Evolutionary conservation across 2,797 vertebrate genomes (phyloP).

Genomic region (Huso huso): DNA sequence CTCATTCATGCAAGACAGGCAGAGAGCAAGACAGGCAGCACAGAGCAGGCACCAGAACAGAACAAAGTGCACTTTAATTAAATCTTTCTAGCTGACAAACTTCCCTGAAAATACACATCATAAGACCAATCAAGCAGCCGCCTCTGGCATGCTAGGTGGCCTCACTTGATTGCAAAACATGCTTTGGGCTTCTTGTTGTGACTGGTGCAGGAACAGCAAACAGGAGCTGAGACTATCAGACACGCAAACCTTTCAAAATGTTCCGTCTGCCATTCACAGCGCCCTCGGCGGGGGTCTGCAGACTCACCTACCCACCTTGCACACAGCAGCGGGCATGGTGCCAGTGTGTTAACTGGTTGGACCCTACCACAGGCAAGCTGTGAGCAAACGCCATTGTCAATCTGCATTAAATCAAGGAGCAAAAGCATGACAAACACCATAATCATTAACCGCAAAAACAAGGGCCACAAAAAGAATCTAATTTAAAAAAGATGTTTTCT

Average conservation of each 20-base stretch:
- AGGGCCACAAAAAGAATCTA: too few species aligned
- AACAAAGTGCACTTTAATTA: slow-evolving; percentile 68
- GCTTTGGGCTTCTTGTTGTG: neutral
- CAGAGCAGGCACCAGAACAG: slow-evolving; percentile 49
- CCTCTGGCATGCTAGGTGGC: slow-evolving; percentile 22
- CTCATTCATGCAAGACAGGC: slow-evolving; percentile 69
- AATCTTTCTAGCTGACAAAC: slow-evolving; percentile 57
- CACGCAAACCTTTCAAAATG: slow-evolving; percentile 24
- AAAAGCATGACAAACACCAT: too few species aligned
- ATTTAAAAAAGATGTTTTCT: too few species aligned
- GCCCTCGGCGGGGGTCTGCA: too few species aligned
- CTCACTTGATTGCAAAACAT: slow-evolving; percentile 7
- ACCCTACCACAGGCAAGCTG: too few species aligned
- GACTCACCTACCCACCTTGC: too few species aligned
- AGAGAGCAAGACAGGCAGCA: slow-evolving; percentile 56
- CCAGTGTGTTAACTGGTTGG: too few species aligned
- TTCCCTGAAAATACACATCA: slow-evolving; percentile 48
- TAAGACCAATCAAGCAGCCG: slow-evolving; percentile 40
- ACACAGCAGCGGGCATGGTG: too few species aligned
- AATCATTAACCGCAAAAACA: too few species aligned
- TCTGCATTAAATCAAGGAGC: too few species aligned
- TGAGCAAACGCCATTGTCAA: too few species aligned
- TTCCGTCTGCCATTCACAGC: too few species aligned
- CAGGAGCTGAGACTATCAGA: slow-evolving; percentile 13
- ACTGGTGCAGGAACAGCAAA: slow-evolving; percentile 20